Conservation (phyloP, 2,113 vertebrate genomes). For the Alligator mississippiensis region DNA sequence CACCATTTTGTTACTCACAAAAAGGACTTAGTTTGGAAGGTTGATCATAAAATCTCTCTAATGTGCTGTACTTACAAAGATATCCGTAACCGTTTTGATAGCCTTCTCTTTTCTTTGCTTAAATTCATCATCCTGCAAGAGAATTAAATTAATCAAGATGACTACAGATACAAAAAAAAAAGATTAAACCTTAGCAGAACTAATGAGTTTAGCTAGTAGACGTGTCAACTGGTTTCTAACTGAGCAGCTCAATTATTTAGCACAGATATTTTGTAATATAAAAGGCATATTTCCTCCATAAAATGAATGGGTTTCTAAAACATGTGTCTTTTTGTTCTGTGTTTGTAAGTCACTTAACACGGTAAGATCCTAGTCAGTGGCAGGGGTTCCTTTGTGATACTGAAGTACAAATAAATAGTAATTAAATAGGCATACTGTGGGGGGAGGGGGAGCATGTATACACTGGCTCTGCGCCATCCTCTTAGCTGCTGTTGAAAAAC, state of each 20-base stretch:
- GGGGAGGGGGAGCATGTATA: not conserved
- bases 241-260: not conserved
- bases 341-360: not conserved
- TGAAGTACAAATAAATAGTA: not conserved
- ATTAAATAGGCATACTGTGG: not conserved
- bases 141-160: not conserved
- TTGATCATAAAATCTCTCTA: not conserved
- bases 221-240: not conserved
- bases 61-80: constrained; percentile 84
- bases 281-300: not conserved
- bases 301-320: not conserved
- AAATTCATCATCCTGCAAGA: constrained; percentile 91
- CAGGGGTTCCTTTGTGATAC: not conserved
- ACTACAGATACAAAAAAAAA: constrained; percentile 22
- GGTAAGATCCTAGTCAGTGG: not conserved
- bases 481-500: too few relatives aligned
- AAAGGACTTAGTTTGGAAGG: not conserved
- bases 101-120: constrained; percentile 87
- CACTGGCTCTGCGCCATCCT: too few relatives aligned
- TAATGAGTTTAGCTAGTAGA: not conserved
- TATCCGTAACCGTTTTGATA: constrained; percentile 82
- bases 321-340: not conserved
- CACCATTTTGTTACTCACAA: not conserved
- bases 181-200: not conserved
- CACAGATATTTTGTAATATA: not conserved